Evolutionary conservation across 2,113 vertebrate species (phyloP).

Genomic region (Lepisosteus osseus): DNA sequence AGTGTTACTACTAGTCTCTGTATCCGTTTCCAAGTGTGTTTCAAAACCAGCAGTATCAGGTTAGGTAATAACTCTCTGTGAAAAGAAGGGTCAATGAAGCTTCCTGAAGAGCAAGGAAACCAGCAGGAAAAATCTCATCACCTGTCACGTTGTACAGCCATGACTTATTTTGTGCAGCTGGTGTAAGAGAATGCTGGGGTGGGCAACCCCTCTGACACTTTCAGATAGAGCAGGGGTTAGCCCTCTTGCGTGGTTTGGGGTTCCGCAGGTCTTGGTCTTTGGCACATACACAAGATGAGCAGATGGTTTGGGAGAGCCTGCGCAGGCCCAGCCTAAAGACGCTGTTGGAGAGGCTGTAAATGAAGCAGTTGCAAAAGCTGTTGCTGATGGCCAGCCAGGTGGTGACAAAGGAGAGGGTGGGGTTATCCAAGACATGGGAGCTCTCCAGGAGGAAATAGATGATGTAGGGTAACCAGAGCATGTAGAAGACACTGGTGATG

Average conservation of each 20-base stretch:
- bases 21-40: neutral
- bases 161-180: too few species aligned
- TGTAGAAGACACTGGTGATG: slow-evolving; percentile 96
- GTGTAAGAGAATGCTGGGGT: neutral
- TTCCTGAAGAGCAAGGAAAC: too few species aligned
- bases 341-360: slow-evolving; percentile 97
- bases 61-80: too few species aligned
- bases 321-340: slow-evolving; percentile 93
- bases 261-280: slow-evolving; percentile 79
- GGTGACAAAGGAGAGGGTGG: slow-evolving; percentile 89
- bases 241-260: slow-evolving; percentile 86
- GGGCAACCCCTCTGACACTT: slow-evolving; percentile 24
- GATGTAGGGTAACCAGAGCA: slow-evolving; percentile 97
- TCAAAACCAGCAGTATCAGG: neutral
- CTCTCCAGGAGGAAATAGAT: slow-evolving; percentile 96
- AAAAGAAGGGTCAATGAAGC: too few species aligned
- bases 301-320: slow-evolving; percentile 89
- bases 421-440: slow-evolving; percentile 86
- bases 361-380: slow-evolving; percentile 99
- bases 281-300: slow-evolving; percentile 75
- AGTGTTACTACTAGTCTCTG: neutral
- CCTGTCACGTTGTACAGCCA: too few species aligned
- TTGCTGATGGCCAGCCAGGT: slow-evolving; percentile 99
- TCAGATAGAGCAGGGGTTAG: slow-evolving; percentile 94
- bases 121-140: too few species aligned